Percentiles rank a stretch among this genome's conserved stretches.
These are phyloP conservation scores for Anguilla pacifica DNA, from an alignment of 2,797 vertebrate species.

Conservation along the genomic window DNA sequence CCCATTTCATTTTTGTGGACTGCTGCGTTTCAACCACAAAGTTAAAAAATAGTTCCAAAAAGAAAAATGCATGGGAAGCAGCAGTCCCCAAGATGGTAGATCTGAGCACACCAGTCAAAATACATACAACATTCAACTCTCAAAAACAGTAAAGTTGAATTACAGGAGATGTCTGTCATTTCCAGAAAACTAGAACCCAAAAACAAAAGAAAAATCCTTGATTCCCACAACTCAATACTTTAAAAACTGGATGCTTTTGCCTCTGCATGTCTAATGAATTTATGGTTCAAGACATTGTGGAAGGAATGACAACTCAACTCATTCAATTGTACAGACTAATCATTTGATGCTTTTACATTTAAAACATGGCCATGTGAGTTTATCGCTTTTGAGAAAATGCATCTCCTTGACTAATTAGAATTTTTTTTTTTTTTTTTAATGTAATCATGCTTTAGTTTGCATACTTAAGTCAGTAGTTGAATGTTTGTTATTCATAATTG, in stretches of 20 bases:
- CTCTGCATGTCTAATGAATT: not conserved
- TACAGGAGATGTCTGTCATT: slow-evolving; percentile 53
- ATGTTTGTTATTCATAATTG: not conserved
- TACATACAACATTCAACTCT: not conserved
- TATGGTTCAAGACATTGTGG: not conserved
- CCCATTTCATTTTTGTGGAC: not conserved
- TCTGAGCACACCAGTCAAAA: not conserved
- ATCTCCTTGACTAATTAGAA: too few relatives aligned
- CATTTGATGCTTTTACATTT: not conserved
- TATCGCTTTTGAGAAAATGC: not conserved
- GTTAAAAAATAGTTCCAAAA: not conserved
- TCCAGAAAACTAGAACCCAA: not conserved
- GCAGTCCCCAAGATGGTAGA: not conserved
- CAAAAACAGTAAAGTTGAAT: not conserved
- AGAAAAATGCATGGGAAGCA: not conserved
- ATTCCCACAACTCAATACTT: not conserved
- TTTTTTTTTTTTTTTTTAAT: not conserved
- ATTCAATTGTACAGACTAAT: not conserved
- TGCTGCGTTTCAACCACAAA: not conserved
- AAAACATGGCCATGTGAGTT: not conserved
- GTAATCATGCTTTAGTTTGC: not conserved
- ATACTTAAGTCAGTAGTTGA: not conserved
- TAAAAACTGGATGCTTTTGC: not conserved
- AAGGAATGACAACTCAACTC: not conserved
- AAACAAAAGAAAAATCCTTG: not conserved